A percentile compares a stretch with the other conserved stretches of the same genome.
Evolutionary conservation across 2,113 vertebrate genomes (phyloP).

Genomic region (Pollimyrus isidori): DNA sequence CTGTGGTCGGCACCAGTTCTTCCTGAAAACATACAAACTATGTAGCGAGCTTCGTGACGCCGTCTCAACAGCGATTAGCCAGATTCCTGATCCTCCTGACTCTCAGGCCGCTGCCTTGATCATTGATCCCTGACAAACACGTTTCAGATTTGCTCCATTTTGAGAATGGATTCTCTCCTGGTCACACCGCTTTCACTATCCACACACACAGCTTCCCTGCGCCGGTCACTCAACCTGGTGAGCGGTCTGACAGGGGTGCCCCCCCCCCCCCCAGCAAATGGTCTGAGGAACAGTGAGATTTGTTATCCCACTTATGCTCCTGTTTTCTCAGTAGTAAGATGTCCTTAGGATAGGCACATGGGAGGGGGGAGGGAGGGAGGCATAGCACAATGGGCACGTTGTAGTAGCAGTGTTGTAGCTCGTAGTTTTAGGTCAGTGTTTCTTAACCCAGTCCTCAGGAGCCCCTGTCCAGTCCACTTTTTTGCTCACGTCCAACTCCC

Average conservation of each 20-base stretch:
- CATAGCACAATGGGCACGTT: neutral
- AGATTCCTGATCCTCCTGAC: neutral
- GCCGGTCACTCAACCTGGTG: neutral
- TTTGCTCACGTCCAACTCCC: neutral
- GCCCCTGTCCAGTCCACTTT: neutral
- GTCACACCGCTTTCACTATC: neutral
- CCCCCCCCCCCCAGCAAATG: neutral
- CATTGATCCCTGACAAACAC: neutral
- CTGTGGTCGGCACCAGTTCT: neutral
- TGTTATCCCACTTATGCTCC: neutral
- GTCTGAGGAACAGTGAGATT: neutral
- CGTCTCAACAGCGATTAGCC: neutral
- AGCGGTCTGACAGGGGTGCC: neutral
- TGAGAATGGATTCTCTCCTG: neutral
- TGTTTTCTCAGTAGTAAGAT: neutral
- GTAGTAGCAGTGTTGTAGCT: constrained; percentile 27
- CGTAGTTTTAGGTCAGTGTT: constrained; percentile 27
- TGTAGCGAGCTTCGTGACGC: neutral
- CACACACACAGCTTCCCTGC: neutral
- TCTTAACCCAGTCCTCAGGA: neutral
- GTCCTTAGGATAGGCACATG: neutral
- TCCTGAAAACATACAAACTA: neutral
- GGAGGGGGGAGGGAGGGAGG: neutral
- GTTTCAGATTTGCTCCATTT: neutral
- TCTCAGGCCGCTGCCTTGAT: neutral